Evolutionary conservation across 2,888 invertebrate genomes (phyloP).

Genomic region (Synergus gifuensis): DNA sequence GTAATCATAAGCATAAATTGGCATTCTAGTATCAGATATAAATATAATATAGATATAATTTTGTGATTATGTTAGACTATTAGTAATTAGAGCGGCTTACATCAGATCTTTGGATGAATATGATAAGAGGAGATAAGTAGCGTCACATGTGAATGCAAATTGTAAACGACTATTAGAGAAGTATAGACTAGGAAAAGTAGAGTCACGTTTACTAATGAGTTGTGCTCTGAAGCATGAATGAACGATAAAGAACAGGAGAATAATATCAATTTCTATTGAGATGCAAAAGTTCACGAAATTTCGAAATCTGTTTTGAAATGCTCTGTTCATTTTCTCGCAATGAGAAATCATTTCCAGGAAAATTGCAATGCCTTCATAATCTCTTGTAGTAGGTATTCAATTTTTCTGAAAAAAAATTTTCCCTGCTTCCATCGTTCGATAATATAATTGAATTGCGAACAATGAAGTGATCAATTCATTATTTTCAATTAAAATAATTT

Average conservation of each 20-base stretch:
- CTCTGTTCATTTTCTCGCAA: background rate
- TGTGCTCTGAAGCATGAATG: conserved; percentile 24
- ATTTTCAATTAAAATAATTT: no score
- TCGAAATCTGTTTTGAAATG: conserved; percentile 10
- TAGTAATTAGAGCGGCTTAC: background rate
- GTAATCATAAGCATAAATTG: background rate
- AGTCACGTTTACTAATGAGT: conserved; percentile 8
- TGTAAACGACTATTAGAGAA: conserved; percentile 2
- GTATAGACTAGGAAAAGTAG: conserved; percentile 8
- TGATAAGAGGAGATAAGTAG: conserved; percentile 9
- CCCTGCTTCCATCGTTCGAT: no score
- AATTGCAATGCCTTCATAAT: background rate
- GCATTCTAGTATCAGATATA: background rate
- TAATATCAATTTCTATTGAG: background rate
- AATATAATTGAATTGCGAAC: no score
- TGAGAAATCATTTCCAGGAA: background rate
- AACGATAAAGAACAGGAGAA: background rate
- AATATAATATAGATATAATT: background rate
- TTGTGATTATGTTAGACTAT: background rate
- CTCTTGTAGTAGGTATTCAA: no score
- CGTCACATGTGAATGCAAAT: conserved; percentile 24
- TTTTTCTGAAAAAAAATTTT: no score
- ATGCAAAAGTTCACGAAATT: conserved; percentile 28
- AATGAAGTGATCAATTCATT: no score
- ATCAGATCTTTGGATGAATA: background rate